phyloP scores from a whole-genome alignment of 2,888 invertebrate species.

The Mimachlamys varia region DNA sequence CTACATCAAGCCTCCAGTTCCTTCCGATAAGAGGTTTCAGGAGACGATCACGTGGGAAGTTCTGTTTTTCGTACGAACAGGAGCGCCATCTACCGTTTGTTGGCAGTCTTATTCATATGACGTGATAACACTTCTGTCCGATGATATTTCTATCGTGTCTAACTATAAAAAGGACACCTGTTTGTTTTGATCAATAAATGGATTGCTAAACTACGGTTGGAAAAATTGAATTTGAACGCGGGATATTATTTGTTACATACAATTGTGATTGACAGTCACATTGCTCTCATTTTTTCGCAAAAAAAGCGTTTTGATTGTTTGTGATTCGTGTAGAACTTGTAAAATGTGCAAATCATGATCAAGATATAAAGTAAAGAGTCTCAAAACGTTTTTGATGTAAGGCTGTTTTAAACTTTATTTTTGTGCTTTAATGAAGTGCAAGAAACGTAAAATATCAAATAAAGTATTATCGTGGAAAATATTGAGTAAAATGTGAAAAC shows the following conservation, averaged over 20 bases:
- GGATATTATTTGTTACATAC: background rate
- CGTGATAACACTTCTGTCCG: background rate
- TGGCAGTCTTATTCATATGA: conserved; percentile 60
- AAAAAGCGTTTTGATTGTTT: too few relatives aligned
- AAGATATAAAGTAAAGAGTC: too few relatives aligned
- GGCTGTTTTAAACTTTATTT: too few relatives aligned
- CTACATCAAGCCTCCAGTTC: conserved; percentile 48
- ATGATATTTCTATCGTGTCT: background rate
- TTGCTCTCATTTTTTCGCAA: too few relatives aligned
- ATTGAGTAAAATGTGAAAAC: too few relatives aligned
- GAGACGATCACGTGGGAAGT: conserved; percentile 62
- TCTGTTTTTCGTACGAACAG: conserved; percentile 61
- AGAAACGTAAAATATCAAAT: too few relatives aligned
- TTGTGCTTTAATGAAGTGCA: too few relatives aligned
- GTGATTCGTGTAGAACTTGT: too few relatives aligned
- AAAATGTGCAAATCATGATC: too few relatives aligned
- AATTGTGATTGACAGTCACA: too few relatives aligned
- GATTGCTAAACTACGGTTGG: background rate
- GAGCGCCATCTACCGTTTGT: conserved; percentile 50
- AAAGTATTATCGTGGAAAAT: too few relatives aligned
- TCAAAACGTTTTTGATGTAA: too few relatives aligned
- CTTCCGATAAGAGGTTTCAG: conserved; percentile 58
- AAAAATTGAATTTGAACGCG: background rate
- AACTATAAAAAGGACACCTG: background rate
- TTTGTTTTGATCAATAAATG: background rate